Evolutionary conservation across 92 coral and sea anemone species (phyloP).

Genomic region (Porites evermanni): DNA sequence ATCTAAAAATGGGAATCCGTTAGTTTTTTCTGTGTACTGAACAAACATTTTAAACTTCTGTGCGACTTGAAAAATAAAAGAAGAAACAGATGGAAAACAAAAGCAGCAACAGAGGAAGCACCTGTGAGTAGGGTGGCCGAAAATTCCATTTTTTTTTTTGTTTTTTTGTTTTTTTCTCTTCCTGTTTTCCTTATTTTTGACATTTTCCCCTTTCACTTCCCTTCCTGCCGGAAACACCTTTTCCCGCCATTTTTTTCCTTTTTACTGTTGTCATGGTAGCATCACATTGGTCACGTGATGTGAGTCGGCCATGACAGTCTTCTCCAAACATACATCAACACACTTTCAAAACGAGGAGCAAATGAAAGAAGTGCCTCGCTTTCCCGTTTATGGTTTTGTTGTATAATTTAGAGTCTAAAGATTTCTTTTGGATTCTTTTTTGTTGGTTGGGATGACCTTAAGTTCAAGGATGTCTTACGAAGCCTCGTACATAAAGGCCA

Average conservation of each 20-base stretch:
- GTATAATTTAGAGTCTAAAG: not conserved
- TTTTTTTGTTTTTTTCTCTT: not conserved
- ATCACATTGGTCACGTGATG: constrained; percentile 55
- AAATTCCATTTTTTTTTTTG: not conserved
- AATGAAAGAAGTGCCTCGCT: not conserved
- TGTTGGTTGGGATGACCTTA: constrained; percentile 74
- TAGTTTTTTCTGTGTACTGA: too few species aligned
- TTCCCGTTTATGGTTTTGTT: not conserved
- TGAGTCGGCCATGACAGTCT: constrained; percentile 34
- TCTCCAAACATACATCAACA: not conserved
- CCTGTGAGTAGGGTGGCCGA: not conserved
- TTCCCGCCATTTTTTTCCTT: constrained; percentile 31
- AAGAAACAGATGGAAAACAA: too few species aligned
- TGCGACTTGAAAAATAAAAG: too few species aligned
- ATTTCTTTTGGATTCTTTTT: not conserved
- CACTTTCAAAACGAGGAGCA: too few species aligned
- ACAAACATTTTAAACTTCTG: too few species aligned
- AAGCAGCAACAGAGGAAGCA: too few species aligned
- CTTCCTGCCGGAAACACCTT: not conserved
- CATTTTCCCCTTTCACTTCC: not conserved
- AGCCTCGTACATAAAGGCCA: constrained; percentile 74
- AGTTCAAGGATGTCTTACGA: constrained; percentile 87
- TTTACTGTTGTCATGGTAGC: constrained; percentile 43
- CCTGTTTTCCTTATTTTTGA: not conserved
- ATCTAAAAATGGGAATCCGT: too few species aligned